Evolutionary conservation across 2,888 invertebrate genomes (phyloP), one percentile per base, ranked within the genome.

Genomic region (Merodon equestris): DNA sequence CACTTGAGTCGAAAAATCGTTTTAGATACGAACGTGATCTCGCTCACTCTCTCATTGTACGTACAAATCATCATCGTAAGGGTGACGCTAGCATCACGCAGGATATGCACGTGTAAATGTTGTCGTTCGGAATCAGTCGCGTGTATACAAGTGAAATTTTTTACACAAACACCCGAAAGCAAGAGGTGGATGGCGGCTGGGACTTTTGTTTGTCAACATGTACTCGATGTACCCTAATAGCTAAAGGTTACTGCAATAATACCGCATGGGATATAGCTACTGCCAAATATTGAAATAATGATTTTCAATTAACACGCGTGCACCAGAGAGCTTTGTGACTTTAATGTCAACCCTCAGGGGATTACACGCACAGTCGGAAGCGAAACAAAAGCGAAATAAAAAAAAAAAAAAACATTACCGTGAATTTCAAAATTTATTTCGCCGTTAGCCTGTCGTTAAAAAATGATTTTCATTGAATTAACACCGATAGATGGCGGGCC

Each of bases 221-320:
- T 34, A 48, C 47, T 38, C 44, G 50, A 57, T 42, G 51, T 77
- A 54, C 68, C 68, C 50, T 74, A 73, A 79, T 61, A 79, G 68
- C 64, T 64, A 54, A 64, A 64, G 68, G 63, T 58, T 74, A 73
- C 64, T 58, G 34, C 42, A 18, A 14, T 53, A 58, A 51, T 70
- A 61, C 27, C 27, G 27, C 7, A 27, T 7, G 27, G 27, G 27
- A 27, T 27, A 27, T 27, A 13, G 53, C 64, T 64, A 68, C 73
- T 68, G 68, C 58, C 68, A 82, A 83, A 84, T 83, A 84, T 83
- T 84, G 83, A 83, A 82, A 83, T 83, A 83, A 82, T 83, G 82
- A 83, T 83, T 84, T 84, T 84, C 84, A 83, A 84, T 83, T 84
- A 83, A 83, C 83, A 82, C 74, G 71, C 76, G 73, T 71, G 61